Evolutionary conservation across 2,797 vertebrate species (phyloP), one percentile per base, ranked within the genome.

Genomic region (Periparus ater): DNA sequence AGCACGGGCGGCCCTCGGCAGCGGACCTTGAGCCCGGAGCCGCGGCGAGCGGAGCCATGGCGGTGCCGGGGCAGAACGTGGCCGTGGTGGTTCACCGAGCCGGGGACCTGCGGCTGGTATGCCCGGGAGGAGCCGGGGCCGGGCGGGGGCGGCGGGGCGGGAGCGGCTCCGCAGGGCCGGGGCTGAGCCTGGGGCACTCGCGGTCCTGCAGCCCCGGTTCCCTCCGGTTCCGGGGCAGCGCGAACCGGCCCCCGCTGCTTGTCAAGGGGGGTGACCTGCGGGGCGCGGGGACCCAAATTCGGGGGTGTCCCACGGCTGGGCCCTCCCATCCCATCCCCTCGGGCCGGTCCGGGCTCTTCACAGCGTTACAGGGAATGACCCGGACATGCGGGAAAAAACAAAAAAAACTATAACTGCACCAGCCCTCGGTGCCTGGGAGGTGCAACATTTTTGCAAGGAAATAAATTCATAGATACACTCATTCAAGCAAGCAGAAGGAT

Each of bases 31-130:
- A 15, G 61, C 78, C 38, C 36, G 21, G 32, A 32, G 21, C 26
- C 32, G 26, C 2, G 17, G 26, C 11, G 21, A 61, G 47, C 38
- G 16, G 38, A 71, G 47, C 57, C 57, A 82, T 82, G 79, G 79
- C 79, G 57, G n/a, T 14, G 14, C 5, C 42, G 57, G 79, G 79
- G 38, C 79, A 36, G 57, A 82, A 71, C 27, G 48, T 71, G 57
- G 79, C 79, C 57, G 79, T 82, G 79, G 79, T 82, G 38, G 66
- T 82, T 44, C 79, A 82, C 67, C 79, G 79, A 45, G 79, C 79
- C 57, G 79, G 79, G 57, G 79, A 82, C 38, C 55, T 82, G 79
- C 66, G 79, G 14, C 57, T 82, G 79, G 79, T 82, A 82, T 32
- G 57, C 50, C 26, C 61, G 61, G 40, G 61, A 44, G 61, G 40